A percentile compares a stretch with the other conserved stretches of the same genome.
phyloP scores from a whole-genome alignment of 2,797 vertebrate species.

The Synanceia verrucosa region DNA sequence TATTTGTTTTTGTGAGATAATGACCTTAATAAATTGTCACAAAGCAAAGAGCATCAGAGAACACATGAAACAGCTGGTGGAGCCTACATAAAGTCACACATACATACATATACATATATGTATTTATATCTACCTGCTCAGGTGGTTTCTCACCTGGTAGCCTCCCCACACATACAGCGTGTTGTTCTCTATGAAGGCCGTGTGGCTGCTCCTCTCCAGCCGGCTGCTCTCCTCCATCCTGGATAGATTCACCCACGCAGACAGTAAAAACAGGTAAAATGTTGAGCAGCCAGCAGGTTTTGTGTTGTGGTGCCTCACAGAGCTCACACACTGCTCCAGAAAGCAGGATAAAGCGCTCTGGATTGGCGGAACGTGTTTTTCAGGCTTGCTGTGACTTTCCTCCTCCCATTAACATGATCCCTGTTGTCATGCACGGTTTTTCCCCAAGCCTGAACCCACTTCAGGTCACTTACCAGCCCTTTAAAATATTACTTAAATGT shows the following conservation, averaged over 20 bases:
- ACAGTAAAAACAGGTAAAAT: conserved; percentile 12
- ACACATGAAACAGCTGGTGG: background rate
- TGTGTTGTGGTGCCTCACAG: background rate
- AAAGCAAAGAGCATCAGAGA: no score
- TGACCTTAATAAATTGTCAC: no score
- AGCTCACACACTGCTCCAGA: background rate
- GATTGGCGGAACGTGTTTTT: conserved; percentile 51
- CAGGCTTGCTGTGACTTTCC: conserved; percentile 40
- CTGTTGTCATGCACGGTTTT: background rate
- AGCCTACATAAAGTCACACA: background rate
- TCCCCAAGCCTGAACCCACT: background rate
- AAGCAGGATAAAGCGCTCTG: background rate
- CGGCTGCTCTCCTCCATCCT: conserved; percentile 54
- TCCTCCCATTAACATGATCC: conserved; percentile 56
- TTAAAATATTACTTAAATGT: background rate
- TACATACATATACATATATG: no score
- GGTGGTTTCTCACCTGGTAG: conserved; percentile 86
- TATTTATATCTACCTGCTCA: background rate
- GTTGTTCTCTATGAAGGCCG: conserved; percentile 86
- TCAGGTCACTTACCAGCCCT: background rate
- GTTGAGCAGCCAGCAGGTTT: background rate
- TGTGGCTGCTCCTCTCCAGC: conserved; percentile 90
- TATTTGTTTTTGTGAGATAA: no score
- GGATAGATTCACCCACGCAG: background rate
- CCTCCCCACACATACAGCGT: conserved; percentile 93